Base-by-base conservation (phyloP, 1,140 invertebrate species). In the Atta colombica region DNA sequence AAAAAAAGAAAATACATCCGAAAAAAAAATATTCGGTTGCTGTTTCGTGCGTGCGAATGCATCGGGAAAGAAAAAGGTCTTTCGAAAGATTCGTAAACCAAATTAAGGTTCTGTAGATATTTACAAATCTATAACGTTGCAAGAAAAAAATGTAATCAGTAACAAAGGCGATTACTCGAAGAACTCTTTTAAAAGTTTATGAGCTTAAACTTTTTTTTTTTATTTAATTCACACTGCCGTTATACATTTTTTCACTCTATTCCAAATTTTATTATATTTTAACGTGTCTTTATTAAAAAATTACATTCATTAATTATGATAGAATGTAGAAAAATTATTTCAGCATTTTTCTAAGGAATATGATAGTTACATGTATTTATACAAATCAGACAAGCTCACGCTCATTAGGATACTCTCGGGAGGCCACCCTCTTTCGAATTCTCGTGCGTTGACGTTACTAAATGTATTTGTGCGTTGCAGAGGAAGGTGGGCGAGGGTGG, bases 391-490 rank as follows among this genome's bases (percentile, higher is more conserved):
- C 69, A 74, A 75, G 69, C 69, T 84, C 80, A 55, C 55, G 55
- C 58, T 84, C 69, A 84, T 84, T 84, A 84, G 55, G 69, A 84
- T 84, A 75, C 55, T 84, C 80, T 84, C 69, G 69, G 55, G 80
- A 63, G 55, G 55, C 55, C 80, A 84, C 68, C 69, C 80, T 75
- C 69, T 75, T 82, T 84, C 39, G n/a, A 28, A 14, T 75, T 82
- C 68, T 74, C 55, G 55, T 53, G 72, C 80, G 80, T 84, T 84
- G 80, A 84, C 80, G 80, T 84, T 84, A 84, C 80, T 74, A 84
- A 84, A 75, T 84, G 69, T 84, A 84, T 84, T 84, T 84, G 80
- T 74, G 69, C 80, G 69, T 82, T 61, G 39, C 39, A 39, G 25
- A 39, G 45, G n/a, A 74, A 69, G 39, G 68, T 82, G n/a, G 53